Percentiles rank a stretch among this genome's conserved stretches.
Evolutionary conservation across 2,113 vertebrate genomes (phyloP).

Genomic region (Ciconia stormi): DNA sequence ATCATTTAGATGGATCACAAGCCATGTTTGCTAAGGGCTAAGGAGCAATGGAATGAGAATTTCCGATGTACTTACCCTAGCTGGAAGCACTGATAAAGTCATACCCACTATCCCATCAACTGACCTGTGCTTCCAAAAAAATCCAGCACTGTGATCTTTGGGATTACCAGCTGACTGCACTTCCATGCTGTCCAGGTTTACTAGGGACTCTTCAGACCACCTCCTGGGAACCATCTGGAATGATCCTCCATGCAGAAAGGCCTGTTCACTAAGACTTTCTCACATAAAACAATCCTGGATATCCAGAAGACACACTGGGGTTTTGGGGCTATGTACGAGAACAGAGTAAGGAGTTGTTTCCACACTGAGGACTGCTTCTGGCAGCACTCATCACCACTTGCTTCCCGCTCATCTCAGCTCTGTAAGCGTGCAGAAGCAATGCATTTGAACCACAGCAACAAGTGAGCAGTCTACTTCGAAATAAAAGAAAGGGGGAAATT

Average conservation of each 20-base stretch:
- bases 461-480: neutral
- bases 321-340: rapidly evolving
- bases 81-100: neutral
- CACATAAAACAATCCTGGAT: too few species aligned
- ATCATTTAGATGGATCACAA: neutral
- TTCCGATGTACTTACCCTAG: neutral
- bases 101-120: neutral
- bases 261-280: neutral
- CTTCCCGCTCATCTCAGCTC: neutral
- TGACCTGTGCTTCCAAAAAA: neutral
- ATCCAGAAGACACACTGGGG: neutral
- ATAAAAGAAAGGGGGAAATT: neutral
- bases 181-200: neutral
- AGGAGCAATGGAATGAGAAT: neutral
- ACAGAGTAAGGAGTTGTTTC: neutral
- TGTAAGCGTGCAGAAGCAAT: neutral
- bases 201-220: neutral
- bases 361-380: neutral
- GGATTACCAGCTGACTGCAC: neutral
- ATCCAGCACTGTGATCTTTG: rapidly evolving
- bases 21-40: neutral
- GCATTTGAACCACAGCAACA: neutral
- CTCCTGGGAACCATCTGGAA: neutral
- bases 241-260: neutral
- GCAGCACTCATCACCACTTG: neutral